Conservation (phyloP, 2,888 invertebrate species). For the Buathra laborator region DNA sequence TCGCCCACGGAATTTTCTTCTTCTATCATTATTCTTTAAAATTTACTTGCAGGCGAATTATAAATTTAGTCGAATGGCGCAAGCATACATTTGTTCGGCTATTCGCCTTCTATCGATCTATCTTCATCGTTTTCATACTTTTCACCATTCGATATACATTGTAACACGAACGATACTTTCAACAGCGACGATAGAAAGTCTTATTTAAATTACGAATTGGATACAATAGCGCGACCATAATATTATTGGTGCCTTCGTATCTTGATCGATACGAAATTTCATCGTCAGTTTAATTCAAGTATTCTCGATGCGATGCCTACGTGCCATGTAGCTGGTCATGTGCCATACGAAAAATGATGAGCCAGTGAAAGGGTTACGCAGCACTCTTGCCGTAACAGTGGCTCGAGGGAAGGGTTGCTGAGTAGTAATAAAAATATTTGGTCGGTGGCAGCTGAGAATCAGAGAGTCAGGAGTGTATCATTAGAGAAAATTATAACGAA, state of each 20-base stretch:
- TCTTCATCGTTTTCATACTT: no score
- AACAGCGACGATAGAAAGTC: background rate
- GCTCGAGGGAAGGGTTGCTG: conserved; percentile 29
- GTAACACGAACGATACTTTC: background rate
- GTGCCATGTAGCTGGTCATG: background rate
- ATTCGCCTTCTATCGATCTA: no score
- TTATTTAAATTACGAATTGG: no score
- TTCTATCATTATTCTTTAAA: background rate
- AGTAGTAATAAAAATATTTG: conserved; percentile 76
- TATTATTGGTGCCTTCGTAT: background rate
- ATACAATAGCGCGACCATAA: background rate
- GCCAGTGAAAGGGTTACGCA: conserved; percentile 21
- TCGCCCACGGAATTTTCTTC: background rate
- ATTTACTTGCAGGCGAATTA: background rate
- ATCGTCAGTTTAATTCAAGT: background rate
- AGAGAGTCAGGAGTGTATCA: conserved; percentile 71
- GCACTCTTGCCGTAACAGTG: background rate
- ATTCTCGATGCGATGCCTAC: background rate
- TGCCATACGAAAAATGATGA: conserved; percentile 8
- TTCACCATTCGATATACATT: background rate
- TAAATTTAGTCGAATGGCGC: background rate
- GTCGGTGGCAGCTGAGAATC: conserved; percentile 64
- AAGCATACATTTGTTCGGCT: background rate
- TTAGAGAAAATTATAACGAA: conserved; percentile 80
- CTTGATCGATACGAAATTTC: background rate